Base-by-base conservation (phyloP, 2,113 vertebrate genomes). In the Hucho hucho region DNA sequence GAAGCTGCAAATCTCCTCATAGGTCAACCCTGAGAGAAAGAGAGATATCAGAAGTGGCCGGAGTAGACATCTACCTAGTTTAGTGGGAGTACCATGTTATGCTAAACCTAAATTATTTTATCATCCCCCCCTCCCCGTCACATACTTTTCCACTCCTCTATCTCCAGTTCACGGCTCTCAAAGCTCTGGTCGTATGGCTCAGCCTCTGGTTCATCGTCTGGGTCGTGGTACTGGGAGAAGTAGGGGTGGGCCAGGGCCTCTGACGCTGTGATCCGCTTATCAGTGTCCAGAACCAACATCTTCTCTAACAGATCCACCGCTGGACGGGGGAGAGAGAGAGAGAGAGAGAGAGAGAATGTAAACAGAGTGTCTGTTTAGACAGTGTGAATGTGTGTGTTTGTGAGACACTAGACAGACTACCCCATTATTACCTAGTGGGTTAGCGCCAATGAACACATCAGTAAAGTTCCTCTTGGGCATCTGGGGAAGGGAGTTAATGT, bases 381-480 rank as follows among this genome's bases (percentile, higher is more conserved):
- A 53, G 49, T 53, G 14, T 18, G 37, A 43, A 9, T 43, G 37
- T 43, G 9, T 37, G 7, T 9, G 37, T 37, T 9, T 9, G 37
- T 43, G 37, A 11, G 9, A 75, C 16, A 43, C 12, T 49, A 26
- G 75, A 72, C 70, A 70, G 16, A 58, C 3, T 28, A n/a, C 9
- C 16, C 64, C 58, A 61, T 61, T 22, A 22, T 95, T 93, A 99
- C 98, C 98, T 77, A 95, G 89, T 56, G 98, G 98, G 81, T 99
- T 99, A 81, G 98, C 98, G 76, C 98, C 98, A 88, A 99, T 93
- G 84, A 99, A 99, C 84, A 99, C 98, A 69, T 98, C 95, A 78
- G 96, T 96, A 81, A 99, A 99, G 93, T 96, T 97, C 93, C 97
- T 97, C 90, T 99, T 99, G 56, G 96, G 96, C 96, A 97, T 99